Evolutionary conservation across 2,113 vertebrate species (phyloP).

Genomic region (Leptocoma aspasia): DNA sequence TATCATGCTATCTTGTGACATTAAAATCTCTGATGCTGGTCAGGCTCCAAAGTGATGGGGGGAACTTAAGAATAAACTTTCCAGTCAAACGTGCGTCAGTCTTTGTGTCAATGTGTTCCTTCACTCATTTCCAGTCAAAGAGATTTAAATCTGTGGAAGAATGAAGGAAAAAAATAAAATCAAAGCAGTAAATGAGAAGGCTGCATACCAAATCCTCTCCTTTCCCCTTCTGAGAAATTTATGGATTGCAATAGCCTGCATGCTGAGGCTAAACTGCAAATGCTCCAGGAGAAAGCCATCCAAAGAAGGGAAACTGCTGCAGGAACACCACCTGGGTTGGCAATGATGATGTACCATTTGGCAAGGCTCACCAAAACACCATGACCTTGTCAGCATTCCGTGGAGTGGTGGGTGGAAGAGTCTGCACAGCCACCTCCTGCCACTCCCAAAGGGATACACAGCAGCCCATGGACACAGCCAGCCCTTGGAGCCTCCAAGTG

Average conservation of each 20-base stretch:
- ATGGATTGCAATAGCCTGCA: background rate
- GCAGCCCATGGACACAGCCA: background rate
- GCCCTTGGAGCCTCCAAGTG: background rate
- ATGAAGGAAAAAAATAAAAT: background rate
- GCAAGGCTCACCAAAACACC: background rate
- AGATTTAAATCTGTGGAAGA: background rate
- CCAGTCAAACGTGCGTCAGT: background rate
- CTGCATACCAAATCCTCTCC: background rate
- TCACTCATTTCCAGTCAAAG: background rate
- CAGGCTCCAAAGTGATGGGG: background rate
- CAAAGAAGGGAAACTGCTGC: background rate
- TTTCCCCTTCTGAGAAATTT: background rate
- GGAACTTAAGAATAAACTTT: background rate
- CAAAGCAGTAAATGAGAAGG: background rate
- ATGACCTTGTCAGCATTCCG: rapidly evolving
- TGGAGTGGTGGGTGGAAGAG: background rate
- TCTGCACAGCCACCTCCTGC: background rate
- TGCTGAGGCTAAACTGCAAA: background rate
- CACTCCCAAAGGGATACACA: background rate
- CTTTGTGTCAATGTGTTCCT: background rate
- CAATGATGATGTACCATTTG: too few relatives aligned
- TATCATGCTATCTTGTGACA: background rate
- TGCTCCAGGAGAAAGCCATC: background rate
- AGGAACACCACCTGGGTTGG: background rate
- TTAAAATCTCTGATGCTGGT: background rate